phyloP scores from a whole-genome alignment of 2,113 vertebrate genomes.

The Scomber japonicus region DNA sequence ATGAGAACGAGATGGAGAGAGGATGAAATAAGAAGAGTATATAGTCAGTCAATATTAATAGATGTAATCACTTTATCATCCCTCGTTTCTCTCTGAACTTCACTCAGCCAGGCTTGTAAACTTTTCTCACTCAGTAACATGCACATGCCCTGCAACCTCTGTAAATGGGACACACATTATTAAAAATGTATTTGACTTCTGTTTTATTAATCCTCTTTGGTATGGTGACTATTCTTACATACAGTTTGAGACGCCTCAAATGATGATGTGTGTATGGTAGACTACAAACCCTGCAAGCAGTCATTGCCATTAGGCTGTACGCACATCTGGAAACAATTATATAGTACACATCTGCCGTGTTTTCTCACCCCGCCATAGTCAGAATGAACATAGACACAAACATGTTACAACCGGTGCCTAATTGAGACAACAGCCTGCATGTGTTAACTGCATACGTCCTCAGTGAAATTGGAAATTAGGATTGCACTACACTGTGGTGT shows the following conservation, averaged over 20 bases:
- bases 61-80: constrained; percentile 33
- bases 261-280: constrained; percentile 50
- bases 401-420: constrained; percentile 9
- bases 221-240: constrained; percentile 59
- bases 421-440: background rate
- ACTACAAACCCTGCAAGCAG: constrained; percentile 49
- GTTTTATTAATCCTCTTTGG: constrained; percentile 69
- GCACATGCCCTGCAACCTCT: constrained; percentile 32
- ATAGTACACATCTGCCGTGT: background rate
- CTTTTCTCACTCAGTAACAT: constrained; percentile 26
- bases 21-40: constrained; percentile 29
- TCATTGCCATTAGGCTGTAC: background rate
- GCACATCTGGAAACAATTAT: constrained; percentile 10
- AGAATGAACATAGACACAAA: constrained; percentile 9
- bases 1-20: constrained; percentile 11
- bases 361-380: constrained; percentile 7
- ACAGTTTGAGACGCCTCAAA: constrained; percentile 27
- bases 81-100: constrained; percentile 3
- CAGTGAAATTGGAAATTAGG: background rate
- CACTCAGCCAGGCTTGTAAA: background rate
- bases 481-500: background rate
- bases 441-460: constrained; percentile 7
- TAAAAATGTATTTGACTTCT: constrained; percentile 44
- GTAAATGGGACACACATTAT: constrained; percentile 25
- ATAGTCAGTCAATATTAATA: constrained; percentile 42